Conservation (phyloP, 2,888 invertebrate species). For the Teleiodes luculella region DNA sequence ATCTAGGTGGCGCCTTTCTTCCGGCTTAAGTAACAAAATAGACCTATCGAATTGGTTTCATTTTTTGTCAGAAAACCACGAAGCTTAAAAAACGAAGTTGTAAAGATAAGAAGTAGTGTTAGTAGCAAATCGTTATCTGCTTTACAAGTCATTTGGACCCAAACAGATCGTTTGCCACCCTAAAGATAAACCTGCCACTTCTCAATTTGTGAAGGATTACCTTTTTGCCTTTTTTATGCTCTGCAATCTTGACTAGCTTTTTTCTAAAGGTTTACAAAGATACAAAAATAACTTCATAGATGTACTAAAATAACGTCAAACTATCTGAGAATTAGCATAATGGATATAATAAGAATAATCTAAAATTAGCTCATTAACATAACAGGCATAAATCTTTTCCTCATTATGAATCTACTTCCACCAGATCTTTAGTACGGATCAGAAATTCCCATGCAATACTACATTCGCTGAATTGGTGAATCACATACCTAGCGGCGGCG, state of each 20-base stretch:
- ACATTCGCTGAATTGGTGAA: slow-evolving; percentile 16
- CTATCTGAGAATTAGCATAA: too few relatives aligned
- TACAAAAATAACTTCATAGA: too few relatives aligned
- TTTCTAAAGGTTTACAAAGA: too few relatives aligned
- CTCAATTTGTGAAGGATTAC: slow-evolving; percentile 3
- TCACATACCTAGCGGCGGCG: too few relatives aligned
- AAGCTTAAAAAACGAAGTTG: slow-evolving; percentile 2
- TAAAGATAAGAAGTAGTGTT: not conserved
- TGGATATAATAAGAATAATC: too few relatives aligned
- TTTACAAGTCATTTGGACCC: slow-evolving; percentile 14
- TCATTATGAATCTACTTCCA: not conserved
- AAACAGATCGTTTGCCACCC: slow-evolving; percentile 18
- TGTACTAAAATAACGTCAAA: too few relatives aligned
- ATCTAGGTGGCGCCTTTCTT: not conserved
- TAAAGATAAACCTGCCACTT: slow-evolving; percentile 15
- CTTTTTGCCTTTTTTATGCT: not conserved
- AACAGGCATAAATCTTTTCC: not conserved
- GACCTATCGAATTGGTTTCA: not conserved
- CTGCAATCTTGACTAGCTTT: not conserved
- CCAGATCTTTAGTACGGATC: slow-evolving; percentile 1
- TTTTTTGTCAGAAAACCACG: not conserved
- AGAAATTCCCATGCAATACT: slow-evolving; percentile 3
- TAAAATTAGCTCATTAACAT: not conserved
- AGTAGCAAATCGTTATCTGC: slow-evolving; percentile 15
- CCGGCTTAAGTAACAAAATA: not conserved